Evolutionary conservation across 1,140 invertebrate genomes (phyloP).

Genomic region (Lordiphosa stackelbergi): DNA sequence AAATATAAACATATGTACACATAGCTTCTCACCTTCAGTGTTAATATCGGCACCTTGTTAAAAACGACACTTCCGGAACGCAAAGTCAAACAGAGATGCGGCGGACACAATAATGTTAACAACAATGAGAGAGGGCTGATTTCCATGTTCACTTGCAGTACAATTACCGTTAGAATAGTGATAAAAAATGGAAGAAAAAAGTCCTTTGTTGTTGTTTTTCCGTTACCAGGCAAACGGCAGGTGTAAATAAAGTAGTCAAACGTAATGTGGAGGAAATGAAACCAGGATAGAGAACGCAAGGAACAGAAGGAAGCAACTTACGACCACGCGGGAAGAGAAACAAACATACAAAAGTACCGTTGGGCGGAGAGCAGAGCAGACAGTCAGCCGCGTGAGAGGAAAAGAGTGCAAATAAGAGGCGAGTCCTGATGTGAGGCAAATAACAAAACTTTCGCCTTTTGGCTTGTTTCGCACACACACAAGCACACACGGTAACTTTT

Average conservation of each 20-base stretch:
- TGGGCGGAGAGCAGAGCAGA: conserved; percentile 24
- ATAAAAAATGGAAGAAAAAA: conserved; percentile 19
- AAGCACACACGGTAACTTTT: conserved; percentile 28
- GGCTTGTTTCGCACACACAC: conserved; percentile 56
- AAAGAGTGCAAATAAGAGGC: conserved; percentile 15
- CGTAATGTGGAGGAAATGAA: conserved; percentile 50
- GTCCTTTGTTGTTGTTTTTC: conserved; percentile 22
- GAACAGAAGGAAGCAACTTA: conserved; percentile 18
- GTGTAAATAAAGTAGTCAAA: conserved; percentile 71
- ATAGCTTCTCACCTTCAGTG: conserved; percentile 45
- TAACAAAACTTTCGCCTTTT: conserved; percentile 67
- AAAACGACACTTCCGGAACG: conserved; percentile 5
- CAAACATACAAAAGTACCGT: neutral
- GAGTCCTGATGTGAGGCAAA: conserved; percentile 27
- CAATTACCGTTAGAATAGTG: conserved; percentile 23
- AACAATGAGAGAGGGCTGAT: conserved; percentile 2
- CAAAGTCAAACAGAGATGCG: conserved; percentile 9
- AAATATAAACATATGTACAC: neutral
- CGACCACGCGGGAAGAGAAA: conserved; percentile 11
- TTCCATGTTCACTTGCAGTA: conserved; percentile 27
- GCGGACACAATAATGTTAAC: neutral
- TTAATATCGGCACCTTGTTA: conserved; percentile 22
- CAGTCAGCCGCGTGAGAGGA: conserved; percentile 27
- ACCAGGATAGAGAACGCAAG: conserved; percentile 55
- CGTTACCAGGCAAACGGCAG: conserved; percentile 52